These are phyloP conservation scores for Galagoides demidoff DNA, from an alignment of 2,797 vertebrate species.

Conservation along the genomic window DNA sequence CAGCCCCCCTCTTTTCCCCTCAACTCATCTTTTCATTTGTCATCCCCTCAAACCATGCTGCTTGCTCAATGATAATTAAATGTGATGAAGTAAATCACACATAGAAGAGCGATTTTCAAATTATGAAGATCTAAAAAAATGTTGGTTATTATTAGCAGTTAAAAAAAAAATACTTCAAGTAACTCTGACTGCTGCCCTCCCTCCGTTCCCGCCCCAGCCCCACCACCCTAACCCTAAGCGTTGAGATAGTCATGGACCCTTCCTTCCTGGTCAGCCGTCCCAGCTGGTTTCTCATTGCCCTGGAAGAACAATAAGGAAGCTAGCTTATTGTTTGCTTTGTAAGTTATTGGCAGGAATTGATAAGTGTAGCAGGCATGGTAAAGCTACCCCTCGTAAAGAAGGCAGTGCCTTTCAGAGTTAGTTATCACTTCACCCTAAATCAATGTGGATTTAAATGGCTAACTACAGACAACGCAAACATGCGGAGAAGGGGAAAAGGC, in stretches of 20 bases:
- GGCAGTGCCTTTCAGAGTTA: neutral
- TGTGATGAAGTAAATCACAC: neutral
- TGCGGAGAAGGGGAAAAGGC: neutral
- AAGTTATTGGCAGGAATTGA: neutral
- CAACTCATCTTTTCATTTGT: neutral
- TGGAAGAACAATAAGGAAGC: slow-evolving; percentile 38
- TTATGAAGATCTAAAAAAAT: neutral
- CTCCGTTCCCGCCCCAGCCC: neutral
- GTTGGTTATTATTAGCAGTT: neutral
- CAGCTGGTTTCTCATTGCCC: neutral
- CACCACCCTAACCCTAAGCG: neutral
- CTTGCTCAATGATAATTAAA: neutral
- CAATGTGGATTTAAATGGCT: neutral
- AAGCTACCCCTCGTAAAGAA: neutral
- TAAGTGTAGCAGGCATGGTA: neutral
- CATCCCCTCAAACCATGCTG: neutral
- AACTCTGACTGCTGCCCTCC: neutral
- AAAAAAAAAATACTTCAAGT: neutral
- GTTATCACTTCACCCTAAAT: neutral
- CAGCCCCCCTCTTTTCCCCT: neutral
- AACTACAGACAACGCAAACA: neutral
- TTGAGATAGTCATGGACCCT: neutral
- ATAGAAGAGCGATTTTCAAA: neutral
- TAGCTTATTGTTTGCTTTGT: slow-evolving; percentile 15
- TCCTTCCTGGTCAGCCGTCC: neutral